Base-by-base conservation (phyloP, 2,888 invertebrate genomes). In the Dolichopus griseipennis region DNA sequence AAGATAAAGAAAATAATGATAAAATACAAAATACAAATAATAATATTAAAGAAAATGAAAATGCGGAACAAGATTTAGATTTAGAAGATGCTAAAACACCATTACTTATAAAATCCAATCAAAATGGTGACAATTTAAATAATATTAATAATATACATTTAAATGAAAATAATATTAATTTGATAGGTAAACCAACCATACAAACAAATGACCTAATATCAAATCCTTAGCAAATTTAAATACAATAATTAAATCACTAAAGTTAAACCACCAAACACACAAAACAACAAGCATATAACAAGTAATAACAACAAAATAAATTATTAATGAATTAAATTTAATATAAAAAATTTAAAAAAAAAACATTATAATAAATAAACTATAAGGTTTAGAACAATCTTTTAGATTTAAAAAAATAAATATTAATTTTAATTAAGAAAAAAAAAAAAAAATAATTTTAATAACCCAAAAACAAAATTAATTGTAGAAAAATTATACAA, bases 11-110 rank as follows among this genome's bases (percentile, higher is more conserved):
- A 43, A n/a, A 64, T 61, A 12, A n/a, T 9, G 5, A 33, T 52
- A 63, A 15, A 63, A 37, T 22, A 65, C 21, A 37, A 61, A 2
- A 27, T 27, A 9, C 61, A 27, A 63, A 66, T 4, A 66, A 63
- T 65, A 37, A 15, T 61, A 34, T 64, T 52, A 68, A 68, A 61
- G 69, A 65, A 64, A 64, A 62, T 61, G 66, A 64, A 67, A 68
- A 62, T 62, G 67, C 65, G 21, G 70, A 70, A 61, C n/a, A 69
- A 68, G 72, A 70, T 67, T 66, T 70, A 63, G 70, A 70, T 61
- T 9, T 64, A 64, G 67, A 68, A 67, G 72, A 73, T 68, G 73
- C 68, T 64, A 70, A 71, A 68, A 72, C 72, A 68, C 73, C 73
- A 69, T 65, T 73, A 27, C 67, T 73, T 41, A 70, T 70, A 67